phyloP scores from a whole-genome alignment of 2,797 vertebrate species.

The Okamejei kenojei region DNA sequence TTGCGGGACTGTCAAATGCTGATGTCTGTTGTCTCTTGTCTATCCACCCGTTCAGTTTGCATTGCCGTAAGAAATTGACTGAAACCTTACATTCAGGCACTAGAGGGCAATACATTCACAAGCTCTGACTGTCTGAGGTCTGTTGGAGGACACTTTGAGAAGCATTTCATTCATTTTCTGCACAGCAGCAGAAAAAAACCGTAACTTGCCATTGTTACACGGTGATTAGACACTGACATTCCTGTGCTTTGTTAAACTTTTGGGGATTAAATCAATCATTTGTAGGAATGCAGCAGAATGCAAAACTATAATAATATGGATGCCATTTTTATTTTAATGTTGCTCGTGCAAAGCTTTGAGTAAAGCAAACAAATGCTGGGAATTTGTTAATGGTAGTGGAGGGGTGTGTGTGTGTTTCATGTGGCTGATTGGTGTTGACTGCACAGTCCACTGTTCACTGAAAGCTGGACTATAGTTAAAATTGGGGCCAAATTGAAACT shows the following conservation, averaged over 20 bases:
- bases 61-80: neutral
- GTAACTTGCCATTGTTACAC: neutral
- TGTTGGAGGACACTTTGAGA: neutral
- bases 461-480: neutral
- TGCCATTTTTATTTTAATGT: neutral
- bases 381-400: neutral
- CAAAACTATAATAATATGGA: neutral
- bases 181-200: too few species aligned
- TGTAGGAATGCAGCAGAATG: neutral
- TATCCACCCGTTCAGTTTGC: neutral
- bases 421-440: neutral
- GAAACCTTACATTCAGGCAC: neutral
- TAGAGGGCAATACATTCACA: conserved; percentile 24
- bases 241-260: neutral
- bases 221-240: neutral
- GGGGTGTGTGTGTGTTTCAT: neutral
- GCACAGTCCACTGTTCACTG: neutral
- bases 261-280: neutral
- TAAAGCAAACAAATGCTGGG: too few species aligned
- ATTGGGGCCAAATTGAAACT: neutral
- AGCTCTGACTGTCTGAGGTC: neutral
- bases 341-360: neutral
- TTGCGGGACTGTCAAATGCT: too few species aligned
- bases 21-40: neutral
- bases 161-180: neutral